Base-by-base conservation (phyloP, 2,797 vertebrate genomes). In the Artibeus jamaicensis region DNA sequence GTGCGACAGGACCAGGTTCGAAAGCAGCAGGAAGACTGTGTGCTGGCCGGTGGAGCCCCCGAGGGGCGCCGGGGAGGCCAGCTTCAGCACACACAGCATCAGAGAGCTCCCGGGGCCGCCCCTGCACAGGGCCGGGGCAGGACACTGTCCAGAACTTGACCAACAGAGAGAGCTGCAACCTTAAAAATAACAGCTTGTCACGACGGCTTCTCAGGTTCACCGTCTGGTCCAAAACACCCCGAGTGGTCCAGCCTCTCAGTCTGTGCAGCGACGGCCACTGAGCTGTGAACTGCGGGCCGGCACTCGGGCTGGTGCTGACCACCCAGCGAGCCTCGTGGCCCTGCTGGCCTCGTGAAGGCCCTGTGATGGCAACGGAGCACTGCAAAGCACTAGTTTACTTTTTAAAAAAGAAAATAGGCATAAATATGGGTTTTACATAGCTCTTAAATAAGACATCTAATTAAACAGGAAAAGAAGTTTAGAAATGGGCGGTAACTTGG, bases 101-200 rank as follows among this genome's bases (percentile, higher is more conserved):
- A 99, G 97, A 18, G 99, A 99, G 98, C 94, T 98, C 57, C 98
- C 97, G 21, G 97, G 85, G 95, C 98, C 79, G 90, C 96, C 98
- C 98, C 99, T 98, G 97, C 98, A 96, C 55, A 97, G 94, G 21
- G 97, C 84, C 0, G 86, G 95, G 93, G 86, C 90, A 1, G 98
- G 94, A n/a, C 97, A 89, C 0, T 98, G 98, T 90, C 98, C 98
- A 21, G 96, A 97, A 91, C 96, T 97, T 26, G 98, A 97, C 96
- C 99, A 98, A 81, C 99, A 99, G 48, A 99, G 97, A 39, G 99
- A 99, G 96, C 99, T 98, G 98, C 99, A 99, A 50, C 99, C 99
- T 99, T 97, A 81, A 97, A 77, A 89, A 97, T 9, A 10, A 96
- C 26, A 93, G 0, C 2, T 81, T 4, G 9, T 97, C 89, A 97